Conservation (phyloP, 2,888 invertebrate genomes). For the Calameuta pallipes region DNA sequence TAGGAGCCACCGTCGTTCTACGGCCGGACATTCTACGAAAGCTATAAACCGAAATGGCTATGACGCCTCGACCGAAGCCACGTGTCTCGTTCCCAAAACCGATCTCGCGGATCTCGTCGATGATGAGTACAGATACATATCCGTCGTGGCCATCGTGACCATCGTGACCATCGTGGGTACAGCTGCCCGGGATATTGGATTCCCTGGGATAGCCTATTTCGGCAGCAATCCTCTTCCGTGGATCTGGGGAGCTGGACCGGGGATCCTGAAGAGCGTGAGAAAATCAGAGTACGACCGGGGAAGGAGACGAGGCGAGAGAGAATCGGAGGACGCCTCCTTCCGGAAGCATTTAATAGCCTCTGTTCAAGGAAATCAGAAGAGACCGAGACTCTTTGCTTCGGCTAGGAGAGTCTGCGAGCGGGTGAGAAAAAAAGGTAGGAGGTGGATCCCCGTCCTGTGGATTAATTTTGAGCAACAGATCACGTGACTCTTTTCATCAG, state of each 20-base stretch:
- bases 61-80: background rate
- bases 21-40: background rate
- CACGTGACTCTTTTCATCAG: constrained; percentile 16
- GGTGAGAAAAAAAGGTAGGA: background rate
- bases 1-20: background rate
- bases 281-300: too few relatives aligned
- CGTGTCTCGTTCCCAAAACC: background rate
- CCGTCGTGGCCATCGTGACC: background rate
- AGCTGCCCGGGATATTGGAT: constrained; percentile 14
- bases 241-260: too few relatives aligned
- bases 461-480: constrained; percentile 14
- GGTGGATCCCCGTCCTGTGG: background rate
- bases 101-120: constrained; percentile 8
- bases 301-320: too few relatives aligned
- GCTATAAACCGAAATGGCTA: constrained; percentile 3
- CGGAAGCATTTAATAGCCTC: too few relatives aligned
- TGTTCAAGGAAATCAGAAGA: too few relatives aligned
- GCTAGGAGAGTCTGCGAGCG: background rate
- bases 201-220: constrained; percentile 5
- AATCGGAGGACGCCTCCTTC: too few relatives aligned
- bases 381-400: too few relatives aligned
- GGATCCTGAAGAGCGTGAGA: too few relatives aligned
- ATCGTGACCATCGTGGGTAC: background rate
- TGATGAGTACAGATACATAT: constrained; percentile 19
- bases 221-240: background rate